phyloP scores from a whole-genome alignment of 2,888 invertebrate species.

The Noctuana brunneofusca region DNA sequence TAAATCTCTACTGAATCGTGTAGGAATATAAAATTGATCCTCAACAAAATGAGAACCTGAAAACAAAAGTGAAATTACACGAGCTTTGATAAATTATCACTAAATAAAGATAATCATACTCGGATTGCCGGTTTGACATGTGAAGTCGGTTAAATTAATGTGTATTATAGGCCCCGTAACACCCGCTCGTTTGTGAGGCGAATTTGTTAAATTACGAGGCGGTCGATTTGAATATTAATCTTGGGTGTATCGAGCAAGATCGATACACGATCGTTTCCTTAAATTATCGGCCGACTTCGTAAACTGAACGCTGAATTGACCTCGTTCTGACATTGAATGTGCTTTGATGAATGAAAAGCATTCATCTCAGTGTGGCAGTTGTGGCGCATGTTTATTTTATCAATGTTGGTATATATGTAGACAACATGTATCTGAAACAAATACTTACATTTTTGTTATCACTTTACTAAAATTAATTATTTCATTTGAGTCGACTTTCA shows the following conservation, averaged over 20 bases:
- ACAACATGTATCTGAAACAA: background rate
- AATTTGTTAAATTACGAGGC: constrained; percentile 78
- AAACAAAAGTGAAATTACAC: constrained; percentile 52
- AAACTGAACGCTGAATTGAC: constrained; percentile 20
- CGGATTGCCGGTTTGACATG: constrained; percentile 78
- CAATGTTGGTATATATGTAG: background rate
- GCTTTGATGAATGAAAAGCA: constrained; percentile 21
- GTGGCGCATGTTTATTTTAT: constrained; percentile 11
- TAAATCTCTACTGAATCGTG: background rate
- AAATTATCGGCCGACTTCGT: constrained; percentile 30
- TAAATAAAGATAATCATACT: constrained; percentile 78
- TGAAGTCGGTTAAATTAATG: constrained; percentile 75
- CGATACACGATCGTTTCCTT: constrained; percentile 27
- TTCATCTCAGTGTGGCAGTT: constrained; percentile 15
- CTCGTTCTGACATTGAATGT: constrained; percentile 17
- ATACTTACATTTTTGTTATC: background rate
- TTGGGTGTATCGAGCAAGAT: constrained; percentile 30
- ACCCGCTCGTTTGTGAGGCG: constrained; percentile 69
- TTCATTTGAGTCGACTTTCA: too few species aligned
- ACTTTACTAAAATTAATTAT: background rate
- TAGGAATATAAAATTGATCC: background rate
- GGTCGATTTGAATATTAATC: constrained; percentile 71
- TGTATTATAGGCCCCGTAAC: constrained; percentile 73
- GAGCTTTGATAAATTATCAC: constrained; percentile 69
- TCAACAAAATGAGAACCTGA: constrained; percentile 38